A percentile compares a stretch with the other conserved stretches of the same genome.
phyloP scores from a whole-genome alignment of 2,888 invertebrate genomes.

The Patella caerulea region DNA sequence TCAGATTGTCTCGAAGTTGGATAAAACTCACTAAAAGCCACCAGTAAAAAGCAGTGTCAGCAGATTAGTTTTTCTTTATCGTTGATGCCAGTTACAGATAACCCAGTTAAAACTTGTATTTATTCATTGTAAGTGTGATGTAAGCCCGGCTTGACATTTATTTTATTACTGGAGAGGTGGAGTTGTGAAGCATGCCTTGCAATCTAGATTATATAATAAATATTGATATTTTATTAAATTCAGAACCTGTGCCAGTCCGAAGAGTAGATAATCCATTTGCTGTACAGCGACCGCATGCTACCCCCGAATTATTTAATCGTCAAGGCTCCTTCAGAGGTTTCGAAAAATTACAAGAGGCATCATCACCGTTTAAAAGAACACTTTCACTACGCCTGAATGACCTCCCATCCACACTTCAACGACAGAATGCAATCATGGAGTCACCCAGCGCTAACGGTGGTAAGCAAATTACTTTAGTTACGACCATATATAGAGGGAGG shows the following conservation, averaged over 20 bases:
- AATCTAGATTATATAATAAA: background rate
- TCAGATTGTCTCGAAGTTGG: too few relatives aligned
- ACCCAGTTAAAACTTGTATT: too few relatives aligned
- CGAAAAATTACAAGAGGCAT: slow-evolving; percentile 68
- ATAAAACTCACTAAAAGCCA: too few relatives aligned
- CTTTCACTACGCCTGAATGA: slow-evolving; percentile 95
- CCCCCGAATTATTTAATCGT: slow-evolving; percentile 91
- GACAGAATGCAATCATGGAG: slow-evolving; percentile 73
- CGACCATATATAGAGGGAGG: too few relatives aligned
- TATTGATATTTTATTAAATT: slow-evolving; percentile 20
- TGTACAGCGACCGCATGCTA: slow-evolving; percentile 85
- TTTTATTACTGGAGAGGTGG: too few relatives aligned
- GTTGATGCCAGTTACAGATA: too few relatives aligned
- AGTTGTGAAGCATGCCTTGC: too few relatives aligned
- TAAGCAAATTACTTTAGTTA: slow-evolving; percentile 10
- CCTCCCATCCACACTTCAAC: slow-evolving; percentile 93
- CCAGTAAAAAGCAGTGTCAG: too few relatives aligned
- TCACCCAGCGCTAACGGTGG: slow-evolving; percentile 51
- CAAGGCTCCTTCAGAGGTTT: slow-evolving; percentile 96
- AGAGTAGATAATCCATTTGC: slow-evolving; percentile 80
- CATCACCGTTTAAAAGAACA: slow-evolving; percentile 90
- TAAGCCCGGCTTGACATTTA: too few relatives aligned
- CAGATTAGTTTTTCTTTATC: too few relatives aligned
- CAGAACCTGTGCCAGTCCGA: slow-evolving; percentile 73
- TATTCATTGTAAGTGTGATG: too few relatives aligned